phyloP scores from a whole-genome alignment of 2,888 invertebrate genomes.

The Sialis lutaria region DNA sequence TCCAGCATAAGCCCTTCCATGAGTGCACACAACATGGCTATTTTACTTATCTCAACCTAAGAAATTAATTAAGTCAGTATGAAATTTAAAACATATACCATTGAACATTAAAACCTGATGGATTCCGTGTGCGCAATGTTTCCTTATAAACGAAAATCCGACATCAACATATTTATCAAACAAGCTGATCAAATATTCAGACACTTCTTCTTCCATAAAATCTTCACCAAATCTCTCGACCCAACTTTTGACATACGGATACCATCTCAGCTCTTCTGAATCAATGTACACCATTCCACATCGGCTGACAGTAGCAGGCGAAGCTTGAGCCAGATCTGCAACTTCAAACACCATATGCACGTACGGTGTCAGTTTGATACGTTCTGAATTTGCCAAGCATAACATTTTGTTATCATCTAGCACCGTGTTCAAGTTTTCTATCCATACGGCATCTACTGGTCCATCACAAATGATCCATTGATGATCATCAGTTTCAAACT shows the following conservation, averaged over 20 bases:
- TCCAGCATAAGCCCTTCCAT: constrained; percentile 50
- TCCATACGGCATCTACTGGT: constrained; percentile 87
- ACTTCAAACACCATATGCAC: constrained; percentile 83
- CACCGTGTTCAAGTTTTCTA: constrained; percentile 86
- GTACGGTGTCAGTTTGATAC: constrained; percentile 75
- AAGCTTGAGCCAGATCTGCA: constrained; percentile 73
- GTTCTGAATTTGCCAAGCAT: constrained; percentile 77
- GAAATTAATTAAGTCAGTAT: constrained; percentile 6
- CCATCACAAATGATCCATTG: constrained; percentile 89
- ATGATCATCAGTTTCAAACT: constrained; percentile 40
- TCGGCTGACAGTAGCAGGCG: constrained; percentile 72
- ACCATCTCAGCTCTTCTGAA: constrained; percentile 63
- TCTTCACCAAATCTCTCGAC: constrained; percentile 33
- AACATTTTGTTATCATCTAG: constrained; percentile 89
- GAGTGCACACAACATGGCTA: constrained; percentile 53
- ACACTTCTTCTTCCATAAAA: constrained; percentile 34
- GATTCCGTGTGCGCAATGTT: constrained; percentile 53
- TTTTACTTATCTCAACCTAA: constrained; percentile 71
- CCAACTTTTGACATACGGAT: constrained; percentile 70
- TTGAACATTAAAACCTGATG: constrained; percentile 38
- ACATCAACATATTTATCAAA: constrained; percentile 46
- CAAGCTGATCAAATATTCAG: constrained; percentile 40
- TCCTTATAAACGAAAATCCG: constrained; percentile 47
- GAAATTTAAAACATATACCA: too few species aligned
- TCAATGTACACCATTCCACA: constrained; percentile 87